Percentiles rank a stretch among this genome's conserved stretches.
Conservation (phyloP, 1,140 invertebrate species). For the fruit fly (Drosophila melanogaster) region DNA sequence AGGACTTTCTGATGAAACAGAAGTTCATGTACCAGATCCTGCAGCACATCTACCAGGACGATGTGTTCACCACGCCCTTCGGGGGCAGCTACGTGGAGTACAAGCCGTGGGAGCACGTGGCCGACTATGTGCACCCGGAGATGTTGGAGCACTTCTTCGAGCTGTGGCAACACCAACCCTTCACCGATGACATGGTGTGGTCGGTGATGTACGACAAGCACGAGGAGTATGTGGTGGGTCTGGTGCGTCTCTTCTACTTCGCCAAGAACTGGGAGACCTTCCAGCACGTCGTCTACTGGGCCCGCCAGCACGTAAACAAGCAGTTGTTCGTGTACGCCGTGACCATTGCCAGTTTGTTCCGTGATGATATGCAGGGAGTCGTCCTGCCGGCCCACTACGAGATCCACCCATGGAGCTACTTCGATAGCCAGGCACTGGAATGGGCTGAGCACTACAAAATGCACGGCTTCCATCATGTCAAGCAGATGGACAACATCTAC, state of each 20-base stretch:
- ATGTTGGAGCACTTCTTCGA: conserved; percentile 85
- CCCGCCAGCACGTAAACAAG: conserved; percentile 87
- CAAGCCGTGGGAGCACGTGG: conserved; percentile 84
- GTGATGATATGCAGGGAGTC: conserved; percentile 86
- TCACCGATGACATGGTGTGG: conserved; percentile 86
- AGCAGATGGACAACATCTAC: conserved; percentile 84
- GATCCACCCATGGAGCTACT: conserved; percentile 87
- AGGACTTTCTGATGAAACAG: conserved; percentile 86
- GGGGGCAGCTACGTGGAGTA: conserved; percentile 55
- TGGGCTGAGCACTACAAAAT: conserved; percentile 87
- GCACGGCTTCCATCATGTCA: conserved; percentile 85
- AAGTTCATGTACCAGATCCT: conserved; percentile 85
- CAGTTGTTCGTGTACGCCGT: conserved; percentile 87
- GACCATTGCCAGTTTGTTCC: conserved; percentile 86
- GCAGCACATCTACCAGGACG: conserved; percentile 86
- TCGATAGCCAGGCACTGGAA: conserved; percentile 86
- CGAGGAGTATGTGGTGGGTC: conserved; percentile 85
- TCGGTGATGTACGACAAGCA: conserved; percentile 85
- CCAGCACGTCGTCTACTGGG: conserved; percentile 87
- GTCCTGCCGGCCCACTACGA: conserved; percentile 88
- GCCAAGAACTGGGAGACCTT: conserved; percentile 89
- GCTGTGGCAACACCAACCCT: conserved; percentile 84
- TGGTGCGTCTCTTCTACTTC: conserved; percentile 87
- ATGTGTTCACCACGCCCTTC: conserved; percentile 85
- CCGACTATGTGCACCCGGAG: conserved; percentile 85